Conservation (phyloP, 2,888 invertebrate species). For the Nymphalis c-album region DNA sequence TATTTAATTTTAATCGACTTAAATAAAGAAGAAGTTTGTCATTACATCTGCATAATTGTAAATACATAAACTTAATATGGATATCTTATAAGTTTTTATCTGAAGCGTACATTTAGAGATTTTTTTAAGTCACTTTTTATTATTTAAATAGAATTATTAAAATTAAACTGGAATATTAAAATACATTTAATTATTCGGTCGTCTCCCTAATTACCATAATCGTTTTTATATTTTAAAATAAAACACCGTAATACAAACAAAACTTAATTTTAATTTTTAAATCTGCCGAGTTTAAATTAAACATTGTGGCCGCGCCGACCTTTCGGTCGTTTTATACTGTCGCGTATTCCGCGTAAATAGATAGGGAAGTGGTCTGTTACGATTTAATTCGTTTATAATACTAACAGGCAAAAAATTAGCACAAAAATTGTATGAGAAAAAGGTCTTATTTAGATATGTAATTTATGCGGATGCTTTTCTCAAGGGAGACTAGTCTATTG, state of each 20-base stretch:
- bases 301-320: constrained; percentile 17
- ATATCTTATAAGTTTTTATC: too few relatives aligned
- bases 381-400: constrained; percentile 3
- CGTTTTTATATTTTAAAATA: background rate
- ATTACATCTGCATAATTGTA: too few relatives aligned
- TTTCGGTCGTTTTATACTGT: constrained; percentile 20
- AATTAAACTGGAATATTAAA: too few relatives aligned
- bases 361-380: constrained; percentile 9
- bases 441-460: background rate
- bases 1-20: too few relatives aligned
- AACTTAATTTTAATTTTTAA: constrained; percentile 3
- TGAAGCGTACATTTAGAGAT: too few relatives aligned
- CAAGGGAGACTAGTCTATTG: too few relatives aligned
- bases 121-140: too few relatives aligned
- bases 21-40: too few relatives aligned
- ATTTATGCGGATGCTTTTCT: too few relatives aligned
- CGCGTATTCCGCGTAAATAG: constrained; percentile 11
- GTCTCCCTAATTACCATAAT: background rate
- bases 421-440: background rate
- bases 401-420: background rate
- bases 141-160: too few relatives aligned
- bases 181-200: too few relatives aligned
- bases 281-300: constrained; percentile 20
- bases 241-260: background rate
- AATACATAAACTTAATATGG: too few relatives aligned